Evolutionary conservation across 2,113 vertebrate genomes (phyloP).

Genomic region (Arizona elegans): DNA sequence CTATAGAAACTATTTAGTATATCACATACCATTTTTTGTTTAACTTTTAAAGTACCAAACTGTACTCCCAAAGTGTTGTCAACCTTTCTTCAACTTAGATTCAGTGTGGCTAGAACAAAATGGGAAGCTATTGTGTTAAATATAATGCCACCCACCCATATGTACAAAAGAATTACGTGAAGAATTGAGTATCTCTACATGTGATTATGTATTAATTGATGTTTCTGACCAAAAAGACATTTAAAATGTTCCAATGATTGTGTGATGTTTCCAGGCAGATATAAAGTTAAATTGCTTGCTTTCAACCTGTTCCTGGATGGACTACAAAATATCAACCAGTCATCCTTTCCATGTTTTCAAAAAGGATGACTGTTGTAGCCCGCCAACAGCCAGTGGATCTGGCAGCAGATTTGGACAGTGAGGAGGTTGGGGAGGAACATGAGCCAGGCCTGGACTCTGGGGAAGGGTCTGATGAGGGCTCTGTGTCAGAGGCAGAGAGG

Average conservation of each 20-base stretch:
- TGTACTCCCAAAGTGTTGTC: background rate
- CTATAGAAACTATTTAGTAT: background rate
- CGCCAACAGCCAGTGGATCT: no score
- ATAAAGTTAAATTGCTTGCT: background rate
- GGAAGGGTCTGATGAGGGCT: no score
- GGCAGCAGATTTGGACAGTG: no score
- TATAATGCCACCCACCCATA: background rate
- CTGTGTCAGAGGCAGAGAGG: no score
- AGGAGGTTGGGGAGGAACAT: no score
- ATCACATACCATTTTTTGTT: background rate
- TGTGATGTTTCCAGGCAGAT: background rate
- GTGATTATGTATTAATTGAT: background rate
- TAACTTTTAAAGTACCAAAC: background rate
- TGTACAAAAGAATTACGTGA: background rate
- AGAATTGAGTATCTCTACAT: background rate
- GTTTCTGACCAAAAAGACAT: background rate
- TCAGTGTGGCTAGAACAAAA: background rate
- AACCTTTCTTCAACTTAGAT: background rate
- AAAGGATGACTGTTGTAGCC: background rate
- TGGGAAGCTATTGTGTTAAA: background rate
- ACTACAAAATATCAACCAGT: background rate
- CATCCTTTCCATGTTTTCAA: background rate
- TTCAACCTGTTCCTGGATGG: background rate
- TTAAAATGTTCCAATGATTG: background rate
- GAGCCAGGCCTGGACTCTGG: no score